Conservation (phyloP, 2,113 vertebrate species). For the Chloropsis hardwickii region DNA sequence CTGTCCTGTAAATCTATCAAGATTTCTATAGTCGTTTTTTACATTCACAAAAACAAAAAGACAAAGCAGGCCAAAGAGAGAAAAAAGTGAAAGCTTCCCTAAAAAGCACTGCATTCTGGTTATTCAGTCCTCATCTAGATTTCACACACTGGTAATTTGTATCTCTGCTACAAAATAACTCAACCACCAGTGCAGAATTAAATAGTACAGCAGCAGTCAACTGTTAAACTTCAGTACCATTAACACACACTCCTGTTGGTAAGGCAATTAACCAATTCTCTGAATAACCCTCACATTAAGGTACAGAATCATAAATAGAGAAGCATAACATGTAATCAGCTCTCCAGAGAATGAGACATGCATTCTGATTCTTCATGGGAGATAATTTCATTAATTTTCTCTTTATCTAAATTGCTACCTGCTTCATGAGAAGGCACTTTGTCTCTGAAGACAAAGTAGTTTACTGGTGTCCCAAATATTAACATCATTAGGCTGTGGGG, state of each 20-base stretch:
- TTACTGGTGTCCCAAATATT: neutral
- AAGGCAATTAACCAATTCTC: neutral
- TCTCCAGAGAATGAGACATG: neutral
- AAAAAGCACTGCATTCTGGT: neutral
- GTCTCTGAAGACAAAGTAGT: neutral
- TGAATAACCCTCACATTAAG: neutral
- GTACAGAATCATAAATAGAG: neutral
- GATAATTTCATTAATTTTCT: neutral
- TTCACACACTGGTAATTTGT: neutral
- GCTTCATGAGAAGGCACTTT: neutral
- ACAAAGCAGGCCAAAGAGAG: neutral
- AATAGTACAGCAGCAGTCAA: neutral
- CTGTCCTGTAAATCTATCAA: neutral
- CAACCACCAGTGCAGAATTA: neutral
- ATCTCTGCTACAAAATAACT: neutral
- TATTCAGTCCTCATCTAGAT: neutral
- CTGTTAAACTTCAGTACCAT: neutral
- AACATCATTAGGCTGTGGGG: neutral
- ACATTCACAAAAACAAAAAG: neutral
- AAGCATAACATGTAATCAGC: neutral
- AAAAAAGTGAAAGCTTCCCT: neutral
- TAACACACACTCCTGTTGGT: neutral
- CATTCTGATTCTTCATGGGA: neutral
- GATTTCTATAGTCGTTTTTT: neutral
- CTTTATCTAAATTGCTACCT: neutral